These are phyloP conservation scores for Myrmecophaga tridactyla DNA, from an alignment of 2,113 vertebrate species.

Conservation along the genomic window DNA sequence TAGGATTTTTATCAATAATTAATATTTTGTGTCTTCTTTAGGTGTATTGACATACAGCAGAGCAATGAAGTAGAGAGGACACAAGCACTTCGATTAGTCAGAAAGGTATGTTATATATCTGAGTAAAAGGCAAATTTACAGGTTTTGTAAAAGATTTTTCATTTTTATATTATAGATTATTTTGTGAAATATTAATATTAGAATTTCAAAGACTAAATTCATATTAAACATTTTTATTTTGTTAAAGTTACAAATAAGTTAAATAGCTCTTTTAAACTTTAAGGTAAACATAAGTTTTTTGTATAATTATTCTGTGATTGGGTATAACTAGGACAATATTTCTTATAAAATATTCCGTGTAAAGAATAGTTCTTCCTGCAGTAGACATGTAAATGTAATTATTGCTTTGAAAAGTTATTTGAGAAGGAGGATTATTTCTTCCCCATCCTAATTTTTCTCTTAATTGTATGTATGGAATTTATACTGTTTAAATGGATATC, in stretches of 20 bases:
- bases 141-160: background rate
- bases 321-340: background rate
- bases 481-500: background rate
- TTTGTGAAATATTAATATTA: slow-evolving; percentile 5
- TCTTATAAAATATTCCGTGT: slow-evolving; percentile 7
- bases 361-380: slow-evolving; percentile 6
- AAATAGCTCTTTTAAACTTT: background rate
- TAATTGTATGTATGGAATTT: slow-evolving; percentile 13
- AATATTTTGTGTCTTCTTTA: slow-evolving; percentile 77
- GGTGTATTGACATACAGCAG: slow-evolving; percentile 99
- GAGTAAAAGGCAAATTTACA: slow-evolving; percentile 15
- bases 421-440: slow-evolving; percentile 6
- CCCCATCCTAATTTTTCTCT: background rate
- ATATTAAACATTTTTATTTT: slow-evolving; percentile 42
- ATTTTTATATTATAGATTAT: slow-evolving; percentile 1
- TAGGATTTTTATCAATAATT: slow-evolving; percentile 54
- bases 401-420: background rate
- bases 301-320: slow-evolving; percentile 34
- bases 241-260: slow-evolving; percentile 30
- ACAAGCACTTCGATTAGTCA: slow-evolving; percentile 96
- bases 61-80: slow-evolving; percentile 99
- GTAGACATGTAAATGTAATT: slow-evolving; percentile 7
- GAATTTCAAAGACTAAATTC: slow-evolving; percentile 40
- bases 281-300: background rate
- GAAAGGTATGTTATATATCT: slow-evolving; percentile 90